A percentile compares a stretch with the other conserved stretches of the same genome.
These are phyloP conservation scores for Manduca sexta DNA, from an alignment of 1,140 invertebrate genomes.

Conservation along the genomic window DNA sequence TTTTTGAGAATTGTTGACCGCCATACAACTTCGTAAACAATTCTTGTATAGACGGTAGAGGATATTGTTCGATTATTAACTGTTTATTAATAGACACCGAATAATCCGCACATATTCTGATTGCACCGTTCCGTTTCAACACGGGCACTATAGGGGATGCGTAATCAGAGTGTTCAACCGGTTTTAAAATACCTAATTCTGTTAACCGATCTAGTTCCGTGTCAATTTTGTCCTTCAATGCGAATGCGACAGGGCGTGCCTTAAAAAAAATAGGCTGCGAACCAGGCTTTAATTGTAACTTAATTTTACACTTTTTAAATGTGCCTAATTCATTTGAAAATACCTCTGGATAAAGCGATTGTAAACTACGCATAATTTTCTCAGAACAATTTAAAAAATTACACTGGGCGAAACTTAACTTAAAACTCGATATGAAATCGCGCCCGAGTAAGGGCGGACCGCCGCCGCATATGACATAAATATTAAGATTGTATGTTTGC, in stretches of 20 bases:
- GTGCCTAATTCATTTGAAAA: constrained; percentile 18
- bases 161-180: background rate
- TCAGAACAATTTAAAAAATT: constrained; percentile 2
- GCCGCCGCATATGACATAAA: background rate
- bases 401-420: constrained; percentile 12
- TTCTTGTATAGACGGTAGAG: constrained; percentile 25
- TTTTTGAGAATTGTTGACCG: constrained; percentile 28
- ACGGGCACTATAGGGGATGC: background rate
- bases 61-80: constrained; percentile 26
- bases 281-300: constrained; percentile 19
- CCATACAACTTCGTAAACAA: constrained; percentile 27
- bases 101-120: constrained; percentile 29
- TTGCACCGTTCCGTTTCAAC: background rate
- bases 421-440: constrained; percentile 21
- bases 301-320: constrained; percentile 23
- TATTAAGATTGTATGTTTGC: no score
- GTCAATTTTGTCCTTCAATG: constrained; percentile 16
- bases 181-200: background rate
- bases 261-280: constrained; percentile 20
- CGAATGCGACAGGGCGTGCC: constrained; percentile 23
- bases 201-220: background rate
- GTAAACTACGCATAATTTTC: constrained; percentile 1
- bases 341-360: constrained; percentile 11
- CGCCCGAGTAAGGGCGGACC: background rate
- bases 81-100: constrained; percentile 26